These are phyloP conservation scores for Hemibagrus wyckioides DNA, from an alignment of 2,113 vertebrate species.

Conservation along the genomic window DNA sequence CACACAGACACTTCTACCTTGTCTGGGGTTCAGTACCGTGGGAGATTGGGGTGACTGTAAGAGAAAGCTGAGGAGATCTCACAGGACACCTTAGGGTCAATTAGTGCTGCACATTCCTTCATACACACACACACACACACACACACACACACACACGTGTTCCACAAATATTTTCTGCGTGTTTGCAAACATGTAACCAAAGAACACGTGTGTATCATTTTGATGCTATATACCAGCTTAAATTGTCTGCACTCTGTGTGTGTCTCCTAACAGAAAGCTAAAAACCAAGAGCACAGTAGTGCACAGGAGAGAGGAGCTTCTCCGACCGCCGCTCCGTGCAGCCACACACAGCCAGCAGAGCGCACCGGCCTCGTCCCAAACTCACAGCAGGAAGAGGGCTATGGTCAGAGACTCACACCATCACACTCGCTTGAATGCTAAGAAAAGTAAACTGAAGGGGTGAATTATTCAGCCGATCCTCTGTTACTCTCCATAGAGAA, in stretches of 20 bases:
- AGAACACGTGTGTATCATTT: background rate
- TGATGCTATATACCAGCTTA: background rate
- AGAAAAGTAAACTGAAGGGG: background rate
- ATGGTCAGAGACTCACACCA: conserved; percentile 55
- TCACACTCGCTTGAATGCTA: conserved; percentile 38
- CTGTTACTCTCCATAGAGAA: conserved; percentile 4
- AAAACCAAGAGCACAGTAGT: conserved; percentile 60
- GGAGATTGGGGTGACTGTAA: conserved; percentile 49
- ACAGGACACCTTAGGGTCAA: conserved; percentile 17
- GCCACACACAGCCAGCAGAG: conserved; percentile 30
- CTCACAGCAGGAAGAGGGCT: conserved; percentile 70
- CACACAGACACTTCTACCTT: conserved; percentile 4
- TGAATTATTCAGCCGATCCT: conserved; percentile 7
- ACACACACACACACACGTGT: background rate
- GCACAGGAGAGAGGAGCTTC: conserved; percentile 60
- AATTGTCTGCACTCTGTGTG: background rate
- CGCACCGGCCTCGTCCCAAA: background rate
- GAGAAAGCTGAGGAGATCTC: conserved; percentile 29
- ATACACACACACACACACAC: conserved; percentile 14
- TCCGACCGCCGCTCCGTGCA: conserved; percentile 50
- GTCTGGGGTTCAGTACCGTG: conserved; percentile 51
- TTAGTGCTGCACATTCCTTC: conserved; percentile 49
- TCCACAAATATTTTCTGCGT: background rate
- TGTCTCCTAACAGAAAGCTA: conserved; percentile 68
- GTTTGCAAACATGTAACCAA: background rate